Evolutionary conservation across 2,797 vertebrate species (phyloP).

Genomic region (Enteromius thamalakanensis): DNA sequence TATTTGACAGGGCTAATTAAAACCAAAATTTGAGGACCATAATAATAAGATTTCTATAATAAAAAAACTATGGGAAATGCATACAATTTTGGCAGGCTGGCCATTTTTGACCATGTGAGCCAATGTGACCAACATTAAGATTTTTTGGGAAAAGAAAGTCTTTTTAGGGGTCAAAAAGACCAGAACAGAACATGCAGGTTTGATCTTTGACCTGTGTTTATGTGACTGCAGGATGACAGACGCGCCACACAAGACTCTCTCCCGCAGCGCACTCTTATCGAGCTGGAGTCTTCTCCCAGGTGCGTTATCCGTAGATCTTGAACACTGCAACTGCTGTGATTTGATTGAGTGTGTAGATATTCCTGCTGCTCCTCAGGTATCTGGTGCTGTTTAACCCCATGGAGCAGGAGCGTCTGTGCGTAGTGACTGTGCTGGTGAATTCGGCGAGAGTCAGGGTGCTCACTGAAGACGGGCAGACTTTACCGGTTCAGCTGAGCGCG

Average conservation of each 20-base stretch:
- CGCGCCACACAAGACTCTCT: conserved; percentile 90
- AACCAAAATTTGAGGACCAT: no score
- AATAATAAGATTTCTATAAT: no score
- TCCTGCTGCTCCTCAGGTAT: conserved; percentile 76
- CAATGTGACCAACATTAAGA: background rate
- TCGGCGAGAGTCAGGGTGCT: conserved; percentile 82
- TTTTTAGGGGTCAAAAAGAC: background rate
- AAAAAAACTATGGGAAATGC: background rate
- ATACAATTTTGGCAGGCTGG: background rate
- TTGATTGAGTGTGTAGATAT: background rate
- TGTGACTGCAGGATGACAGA: conserved; percentile 82
- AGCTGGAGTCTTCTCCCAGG: conserved; percentile 86
- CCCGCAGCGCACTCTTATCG: conserved; percentile 90
- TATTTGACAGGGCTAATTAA: no score
- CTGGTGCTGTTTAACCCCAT: conserved; percentile 94
- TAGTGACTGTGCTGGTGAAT: conserved; percentile 87
- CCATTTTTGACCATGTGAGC: background rate
- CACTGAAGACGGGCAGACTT: conserved; percentile 89
- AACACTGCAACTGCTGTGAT: background rate
- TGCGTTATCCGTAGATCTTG: background rate
- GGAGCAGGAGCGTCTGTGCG: conserved; percentile 89
- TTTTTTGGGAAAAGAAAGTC: background rate
- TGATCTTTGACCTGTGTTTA: conserved; percentile 16
- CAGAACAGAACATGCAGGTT: no score
- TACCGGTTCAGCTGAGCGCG: conserved; percentile 86